Percentiles rank a stretch among this genome's conserved stretches.
Conservation (phyloP, 2,888 invertebrate genomes). For the Rotaria socialis region DNA sequence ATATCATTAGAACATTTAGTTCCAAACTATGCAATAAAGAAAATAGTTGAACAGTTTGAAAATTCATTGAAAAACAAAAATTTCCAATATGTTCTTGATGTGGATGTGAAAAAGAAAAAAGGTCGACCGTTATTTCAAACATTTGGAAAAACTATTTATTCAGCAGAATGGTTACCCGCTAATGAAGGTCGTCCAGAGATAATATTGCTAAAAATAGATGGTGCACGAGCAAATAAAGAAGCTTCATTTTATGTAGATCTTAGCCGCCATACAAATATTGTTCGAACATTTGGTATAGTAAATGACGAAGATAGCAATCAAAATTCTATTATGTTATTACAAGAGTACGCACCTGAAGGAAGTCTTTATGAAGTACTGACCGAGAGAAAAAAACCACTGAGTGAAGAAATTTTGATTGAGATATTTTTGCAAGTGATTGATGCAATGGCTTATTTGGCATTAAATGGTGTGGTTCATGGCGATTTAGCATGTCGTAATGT, state of each 20-base stretch:
- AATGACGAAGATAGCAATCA: not conserved
- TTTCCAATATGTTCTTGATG: not conserved
- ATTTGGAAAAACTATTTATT: not conserved
- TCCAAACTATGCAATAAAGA: not conserved
- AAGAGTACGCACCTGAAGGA: not conserved
- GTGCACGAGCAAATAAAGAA: not conserved
- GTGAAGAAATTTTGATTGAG: not conserved
- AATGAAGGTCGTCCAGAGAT: not conserved
- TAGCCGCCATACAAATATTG: not conserved
- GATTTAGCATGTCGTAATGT: conserved; percentile 5
- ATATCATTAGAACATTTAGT: not conserved
- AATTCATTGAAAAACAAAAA: not conserved
- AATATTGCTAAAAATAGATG: not conserved
- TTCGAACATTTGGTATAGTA: not conserved
- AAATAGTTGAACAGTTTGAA: not conserved
- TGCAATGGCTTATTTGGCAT: not conserved
- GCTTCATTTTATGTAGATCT: not conserved
- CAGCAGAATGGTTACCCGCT: not conserved
- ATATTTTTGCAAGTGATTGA: not conserved
- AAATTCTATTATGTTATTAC: not conserved
- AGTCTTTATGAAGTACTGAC: not conserved
- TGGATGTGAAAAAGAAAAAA: not conserved
- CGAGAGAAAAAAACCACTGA: not conserved
- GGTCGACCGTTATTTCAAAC: not conserved
- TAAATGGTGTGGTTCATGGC: not conserved